Evolutionary conservation across 2,888 invertebrate species (phyloP).

Genomic region (Omphaloscelis lunosa): DNA sequence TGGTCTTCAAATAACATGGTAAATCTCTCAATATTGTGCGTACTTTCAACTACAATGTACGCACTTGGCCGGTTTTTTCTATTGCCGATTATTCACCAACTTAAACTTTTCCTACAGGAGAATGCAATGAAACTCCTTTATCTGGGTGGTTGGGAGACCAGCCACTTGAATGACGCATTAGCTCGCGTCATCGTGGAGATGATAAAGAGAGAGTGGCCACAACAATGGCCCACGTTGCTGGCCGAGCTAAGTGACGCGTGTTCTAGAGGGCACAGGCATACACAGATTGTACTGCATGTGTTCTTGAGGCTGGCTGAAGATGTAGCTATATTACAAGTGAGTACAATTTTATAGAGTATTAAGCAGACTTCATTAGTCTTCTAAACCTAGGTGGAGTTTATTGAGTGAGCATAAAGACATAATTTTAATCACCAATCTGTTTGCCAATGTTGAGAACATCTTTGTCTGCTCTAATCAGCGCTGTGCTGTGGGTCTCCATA

Average conservation of each 20-base stretch:
- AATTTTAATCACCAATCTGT: not conserved
- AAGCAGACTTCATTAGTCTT: not conserved
- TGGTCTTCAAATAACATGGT: no score
- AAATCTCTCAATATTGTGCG: no score
- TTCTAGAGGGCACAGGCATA: slow-evolving; percentile 95
- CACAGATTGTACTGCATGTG: slow-evolving; percentile 96
- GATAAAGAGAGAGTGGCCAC: slow-evolving; percentile 99
- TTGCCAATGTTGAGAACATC: not conserved
- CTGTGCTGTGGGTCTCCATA: no score
- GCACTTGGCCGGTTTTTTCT: no score
- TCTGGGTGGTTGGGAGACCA: slow-evolving; percentile 94
- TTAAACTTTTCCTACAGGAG: slow-evolving; percentile 88
- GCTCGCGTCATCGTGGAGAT: slow-evolving; percentile 98
- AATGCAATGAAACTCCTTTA: slow-evolving; percentile 96
- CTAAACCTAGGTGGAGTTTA: not conserved
- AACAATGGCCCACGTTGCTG: slow-evolving; percentile 97
- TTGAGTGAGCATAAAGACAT: not conserved
- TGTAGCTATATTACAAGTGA: slow-evolving; percentile 96
- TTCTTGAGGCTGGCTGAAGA: slow-evolving; percentile 98
- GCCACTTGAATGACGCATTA: slow-evolving; percentile 95
- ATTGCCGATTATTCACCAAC: not conserved
- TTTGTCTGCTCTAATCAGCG: not conserved
- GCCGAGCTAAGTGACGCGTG: slow-evolving; percentile 96
- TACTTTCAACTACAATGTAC: no score
- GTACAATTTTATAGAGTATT: slow-evolving; percentile 35